phyloP scores from a whole-genome alignment of 1,140 invertebrate genomes.

The Coptotermes formosanus region DNA sequence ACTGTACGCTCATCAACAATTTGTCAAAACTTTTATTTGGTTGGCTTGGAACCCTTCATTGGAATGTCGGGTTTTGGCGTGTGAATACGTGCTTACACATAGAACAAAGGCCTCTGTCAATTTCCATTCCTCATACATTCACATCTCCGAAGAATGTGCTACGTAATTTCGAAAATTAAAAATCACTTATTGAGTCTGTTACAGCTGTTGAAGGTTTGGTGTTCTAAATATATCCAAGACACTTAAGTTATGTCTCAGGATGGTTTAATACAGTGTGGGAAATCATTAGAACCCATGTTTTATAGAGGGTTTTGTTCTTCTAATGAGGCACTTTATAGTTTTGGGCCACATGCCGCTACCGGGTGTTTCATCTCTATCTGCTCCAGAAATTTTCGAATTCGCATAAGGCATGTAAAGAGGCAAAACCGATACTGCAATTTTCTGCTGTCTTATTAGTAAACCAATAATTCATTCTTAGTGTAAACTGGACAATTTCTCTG shows the following conservation, averaged over 20 bases:
- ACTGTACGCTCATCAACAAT: not conserved
- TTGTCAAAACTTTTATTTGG: not conserved
- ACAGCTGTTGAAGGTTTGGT: not conserved
- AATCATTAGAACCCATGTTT: not conserved
- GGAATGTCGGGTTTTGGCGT: not conserved
- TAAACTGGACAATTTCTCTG: too few species aligned
- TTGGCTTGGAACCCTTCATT: not conserved
- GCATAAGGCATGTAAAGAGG: too few species aligned
- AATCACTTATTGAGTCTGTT: constrained; percentile 4
- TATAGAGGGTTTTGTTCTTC: not conserved
- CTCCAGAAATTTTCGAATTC: too few species aligned
- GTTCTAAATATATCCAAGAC: not conserved
- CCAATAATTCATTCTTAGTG: too few species aligned
- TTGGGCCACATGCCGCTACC: not conserved
- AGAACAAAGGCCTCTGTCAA: not conserved
- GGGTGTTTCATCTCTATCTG: not conserved
- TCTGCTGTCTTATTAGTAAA: too few species aligned
- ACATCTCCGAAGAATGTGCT: not conserved
- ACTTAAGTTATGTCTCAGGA: not conserved
- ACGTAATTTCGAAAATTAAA: not conserved
- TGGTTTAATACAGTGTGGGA: constrained; percentile 11
- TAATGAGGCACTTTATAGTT: not conserved
- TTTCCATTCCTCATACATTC: not conserved
- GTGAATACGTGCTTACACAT: not conserved
- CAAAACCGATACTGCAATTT: too few species aligned